Evolutionary conservation across 1,140 invertebrate genomes (phyloP).

Genomic region (Halesus radiatus): DNA sequence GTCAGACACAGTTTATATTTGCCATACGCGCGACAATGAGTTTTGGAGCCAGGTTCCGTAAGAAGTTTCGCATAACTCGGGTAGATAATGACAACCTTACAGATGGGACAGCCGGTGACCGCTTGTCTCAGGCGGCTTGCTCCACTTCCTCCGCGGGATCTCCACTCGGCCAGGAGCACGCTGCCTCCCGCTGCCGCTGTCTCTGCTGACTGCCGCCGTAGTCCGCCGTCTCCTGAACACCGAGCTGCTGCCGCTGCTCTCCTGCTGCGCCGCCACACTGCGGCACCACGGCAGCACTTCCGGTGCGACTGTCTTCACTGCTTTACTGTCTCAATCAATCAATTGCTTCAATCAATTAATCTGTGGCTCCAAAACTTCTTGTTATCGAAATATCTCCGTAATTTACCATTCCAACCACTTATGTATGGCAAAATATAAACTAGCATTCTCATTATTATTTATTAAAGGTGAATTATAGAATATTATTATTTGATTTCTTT

Average conservation of each 20-base stretch:
- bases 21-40: slow-evolving; percentile 27
- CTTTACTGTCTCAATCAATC: slow-evolving; percentile 3
- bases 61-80: slow-evolving; percentile 55
- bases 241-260: not conserved
- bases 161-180: slow-evolving; percentile 28
- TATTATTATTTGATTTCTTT: too few species aligned
- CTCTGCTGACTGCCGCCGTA: not conserved
- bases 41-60: slow-evolving; percentile 48
- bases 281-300: not conserved
- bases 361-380: slow-evolving; percentile 40
- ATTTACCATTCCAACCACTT: not conserved
- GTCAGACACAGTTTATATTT: slow-evolving; percentile 41
- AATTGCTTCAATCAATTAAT: slow-evolving; percentile 11
- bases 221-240: not conserved
- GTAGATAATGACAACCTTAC: slow-evolving; percentile 56
- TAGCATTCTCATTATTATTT: slow-evolving; percentile 1
- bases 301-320: slow-evolving; percentile 40
- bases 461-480: too few species aligned
- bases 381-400: not conserved
- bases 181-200: slow-evolving; percentile 45
- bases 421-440: slow-evolving; percentile 17
- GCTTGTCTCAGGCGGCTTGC: slow-evolving; percentile 14
- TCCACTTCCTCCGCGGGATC: not conserved
- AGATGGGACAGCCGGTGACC: slow-evolving; percentile 38
- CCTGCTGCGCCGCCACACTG: not conserved